Conservation (phyloP, 2,888 invertebrate genomes). For the Hirtodrosophila histrioides region DNA sequence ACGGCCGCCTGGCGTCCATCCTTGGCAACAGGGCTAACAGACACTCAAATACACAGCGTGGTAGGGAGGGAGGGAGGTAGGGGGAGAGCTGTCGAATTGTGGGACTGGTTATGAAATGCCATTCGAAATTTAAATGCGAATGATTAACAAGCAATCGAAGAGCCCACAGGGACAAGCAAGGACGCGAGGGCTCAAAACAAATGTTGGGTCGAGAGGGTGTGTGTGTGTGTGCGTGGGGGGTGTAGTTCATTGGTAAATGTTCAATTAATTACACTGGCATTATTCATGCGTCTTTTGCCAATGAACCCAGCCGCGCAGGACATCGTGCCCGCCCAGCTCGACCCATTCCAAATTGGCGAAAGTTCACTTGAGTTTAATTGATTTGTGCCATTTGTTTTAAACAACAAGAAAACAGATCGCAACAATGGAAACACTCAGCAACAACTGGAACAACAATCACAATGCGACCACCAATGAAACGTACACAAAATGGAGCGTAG, state of each 20-base stretch:
- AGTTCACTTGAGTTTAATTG: conserved; percentile 49
- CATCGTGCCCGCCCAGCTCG: conserved; percentile 1
- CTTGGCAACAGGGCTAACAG: neutral
- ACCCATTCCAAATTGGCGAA: conserved; percentile 16
- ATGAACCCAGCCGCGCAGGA: conserved; percentile 19
- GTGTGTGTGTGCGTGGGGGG: too few relatives aligned
- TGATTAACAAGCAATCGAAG: conserved; percentile 68
- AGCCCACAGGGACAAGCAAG: conserved; percentile 13
- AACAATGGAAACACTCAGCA: conserved; percentile 1
- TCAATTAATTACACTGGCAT: conserved; percentile 45
- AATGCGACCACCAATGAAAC: too few relatives aligned
- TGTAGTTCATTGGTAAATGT: conserved; percentile 6
- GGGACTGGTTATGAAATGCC: conserved; percentile 28
- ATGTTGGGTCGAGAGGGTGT: neutral
- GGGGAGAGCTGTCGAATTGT: neutral
- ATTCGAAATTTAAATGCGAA: conserved; percentile 48
- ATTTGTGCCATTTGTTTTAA: conserved; percentile 44
- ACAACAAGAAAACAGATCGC: conserved; percentile 9
- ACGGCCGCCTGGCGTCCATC: conserved; percentile 15
- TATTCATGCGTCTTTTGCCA: conserved; percentile 42
- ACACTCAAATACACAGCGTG: neutral
- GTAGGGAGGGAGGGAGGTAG: too few relatives aligned
- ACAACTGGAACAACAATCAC: too few relatives aligned
- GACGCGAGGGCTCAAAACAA: neutral
- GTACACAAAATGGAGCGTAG: too few relatives aligned